Evolutionary conservation across 30 jellyfish, hydroid and myxozoan species (phyloP), one percentile per base, ranked within the genome.

Genomic region (Turritopsis dohrnii): DNA sequence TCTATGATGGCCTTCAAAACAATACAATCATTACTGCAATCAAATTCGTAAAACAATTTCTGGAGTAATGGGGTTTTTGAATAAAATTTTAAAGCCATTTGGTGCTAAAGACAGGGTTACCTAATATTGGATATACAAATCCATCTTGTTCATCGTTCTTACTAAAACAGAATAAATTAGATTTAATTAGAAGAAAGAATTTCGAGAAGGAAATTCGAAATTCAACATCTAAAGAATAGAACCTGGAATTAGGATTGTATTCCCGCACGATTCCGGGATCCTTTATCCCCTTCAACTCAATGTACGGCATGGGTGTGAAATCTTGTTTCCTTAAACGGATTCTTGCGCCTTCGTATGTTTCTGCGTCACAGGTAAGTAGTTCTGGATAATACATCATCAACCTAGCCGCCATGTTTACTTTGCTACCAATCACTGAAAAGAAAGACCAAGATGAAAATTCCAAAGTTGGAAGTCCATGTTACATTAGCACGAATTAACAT

Each of bases 401-500:
- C 23, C 97, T 29, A 21, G 97, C 97, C 26, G 97, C 97, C 97
- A 91, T 91, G 87, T 91, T 91, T 76, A 91, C 97, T 76, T 91
- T 91, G 13, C 97, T 80, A 21, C 97, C 97, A 83, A 91, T 91
- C 41, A 91, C 97, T 91, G 52, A 21, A 23, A 18, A 79, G 29
- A 80, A 79, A 41, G 5, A 13, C 9, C 7, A 52, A 79, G n/a
- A 74, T 41, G 60, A 3, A 41, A 41, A 41, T 13, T 41, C 60
- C 9, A 41, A 5, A 41, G 13, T 3, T 41, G 5, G 60, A 3
- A 41, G 13, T 41, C 21, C 73, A 60, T 60, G 73, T 60, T 18
- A 60, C 77, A 69, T n/a, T 17, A 7, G 28, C 22, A 7, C 19
- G 77, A 9, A 7, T 69, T 69, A 19, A 0, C 53, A 53, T 79